Conservation (phyloP, 2,888 invertebrate genomes). For the Apamea sordens region DNA sequence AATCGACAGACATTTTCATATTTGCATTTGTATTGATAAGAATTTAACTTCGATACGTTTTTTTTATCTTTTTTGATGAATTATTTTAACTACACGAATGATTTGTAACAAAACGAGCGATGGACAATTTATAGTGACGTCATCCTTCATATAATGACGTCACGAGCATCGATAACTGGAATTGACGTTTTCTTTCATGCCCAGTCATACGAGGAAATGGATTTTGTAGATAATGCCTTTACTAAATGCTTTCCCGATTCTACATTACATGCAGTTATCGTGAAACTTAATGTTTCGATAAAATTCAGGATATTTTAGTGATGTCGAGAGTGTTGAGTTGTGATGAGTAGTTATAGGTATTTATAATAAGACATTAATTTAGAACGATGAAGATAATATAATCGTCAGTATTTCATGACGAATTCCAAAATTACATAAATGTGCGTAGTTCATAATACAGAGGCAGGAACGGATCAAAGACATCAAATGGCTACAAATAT, state of each 20-base stretch:
- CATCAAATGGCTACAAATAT: constrained; percentile 8
- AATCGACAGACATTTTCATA: constrained; percentile 7
- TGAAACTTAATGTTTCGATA: constrained; percentile 70
- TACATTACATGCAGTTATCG: constrained; percentile 59
- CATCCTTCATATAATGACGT: constrained; percentile 12
- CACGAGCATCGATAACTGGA: constrained; percentile 7
- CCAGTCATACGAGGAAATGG: constrained; percentile 52
- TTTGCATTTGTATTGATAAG: constrained; percentile 26
- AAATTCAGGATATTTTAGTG: constrained; percentile 68
- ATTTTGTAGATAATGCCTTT: constrained; percentile 50
- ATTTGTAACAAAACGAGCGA: not conserved
- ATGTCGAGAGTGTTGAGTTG: not conserved
- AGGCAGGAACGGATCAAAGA: not conserved
- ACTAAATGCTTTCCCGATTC: constrained; percentile 54
- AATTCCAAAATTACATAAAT: not conserved
- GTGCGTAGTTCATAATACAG: not conserved
- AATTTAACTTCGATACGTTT: not conserved
- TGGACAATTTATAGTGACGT: not conserved
- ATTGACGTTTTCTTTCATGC: constrained; percentile 28
- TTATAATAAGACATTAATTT: not conserved
- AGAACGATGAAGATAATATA: not conserved
- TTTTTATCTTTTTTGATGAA: not conserved
- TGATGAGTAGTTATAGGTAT: not conserved
- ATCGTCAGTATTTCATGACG: not conserved
- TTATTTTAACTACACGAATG: not conserved